Base-by-base conservation (phyloP, 2,113 vertebrate species). In the Spilogale gracilis region DNA sequence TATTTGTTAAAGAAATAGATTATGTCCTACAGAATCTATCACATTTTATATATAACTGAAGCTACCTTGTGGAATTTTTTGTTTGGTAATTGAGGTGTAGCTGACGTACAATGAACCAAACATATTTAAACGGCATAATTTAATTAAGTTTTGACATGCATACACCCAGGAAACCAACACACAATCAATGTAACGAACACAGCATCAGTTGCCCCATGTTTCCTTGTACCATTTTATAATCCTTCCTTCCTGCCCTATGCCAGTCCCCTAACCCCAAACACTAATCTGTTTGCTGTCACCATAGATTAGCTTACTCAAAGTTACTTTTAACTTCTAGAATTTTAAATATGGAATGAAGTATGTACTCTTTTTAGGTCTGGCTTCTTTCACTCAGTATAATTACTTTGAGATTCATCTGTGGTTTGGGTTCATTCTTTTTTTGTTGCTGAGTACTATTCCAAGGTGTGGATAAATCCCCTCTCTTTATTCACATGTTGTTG, bases 1-100 rank as follows among this genome's bases (percentile, higher is more conserved):
- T 95, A 17, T 96, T 78, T 96, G 69, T 88, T 93, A 67, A 92
- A 94, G 14, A 92, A 80, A 63, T 38, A 25, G 63, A 43, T 14
- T 65, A 65, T 91, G 38, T 95, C 23, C 79, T 87, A 95, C 52
- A 83, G 52, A 89, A 92, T 63, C 56, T 84, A 84, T 5, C 32
- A 43, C 7, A 78, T 86, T 81, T 94, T 90, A 73, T 69, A 86
- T 63, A 73, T 52, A 73, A 45, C 69, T 21, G 25, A 67, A 83
- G 25, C 16, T 89, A 80, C 27, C 17, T 54, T 88, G 25, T 69
- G 30, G 48, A 80, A n/a, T 87, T 43, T 32, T 78, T 67, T 71
- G 14, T 79, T 80, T 21, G 32, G 12, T 63, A 9, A 93, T 48
- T 18, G 9, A 94, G 56, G 52, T 54, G 21, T 14, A 92, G 69